A percentile compares a stretch with the other conserved stretches of the same genome.
These are phyloP conservation scores for Gorsachius magnificus DNA, from an alignment of 2,797 vertebrate genomes.

Conservation along the genomic window DNA sequence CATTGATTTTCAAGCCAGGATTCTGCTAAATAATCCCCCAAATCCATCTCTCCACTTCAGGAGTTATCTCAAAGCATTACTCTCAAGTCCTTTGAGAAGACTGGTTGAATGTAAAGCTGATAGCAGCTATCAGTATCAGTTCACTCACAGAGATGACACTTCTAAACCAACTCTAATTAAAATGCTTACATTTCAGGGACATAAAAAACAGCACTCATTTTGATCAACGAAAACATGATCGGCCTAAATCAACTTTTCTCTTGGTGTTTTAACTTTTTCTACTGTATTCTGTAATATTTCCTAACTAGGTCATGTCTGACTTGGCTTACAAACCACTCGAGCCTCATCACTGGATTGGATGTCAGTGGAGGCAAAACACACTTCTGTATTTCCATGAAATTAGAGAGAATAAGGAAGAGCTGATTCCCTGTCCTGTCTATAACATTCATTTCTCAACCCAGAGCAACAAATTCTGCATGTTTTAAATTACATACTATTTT, in stretches of 20 bases:
- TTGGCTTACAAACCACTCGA: neutral
- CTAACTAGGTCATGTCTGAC: neutral
- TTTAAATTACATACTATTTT: rapidly evolving
- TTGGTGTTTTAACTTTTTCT: neutral
- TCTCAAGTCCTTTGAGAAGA: neutral
- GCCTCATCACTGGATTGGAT: neutral
- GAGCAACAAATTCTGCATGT: neutral
- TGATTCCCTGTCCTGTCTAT: neutral
- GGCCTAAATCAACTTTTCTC: neutral
- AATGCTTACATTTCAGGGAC: neutral
- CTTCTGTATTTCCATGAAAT: neutral
- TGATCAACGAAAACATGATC: neutral
- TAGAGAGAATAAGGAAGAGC: neutral
- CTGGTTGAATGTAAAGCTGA: neutral
- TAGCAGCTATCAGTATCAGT: neutral
- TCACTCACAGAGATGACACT: neutral
- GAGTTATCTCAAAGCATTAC: neutral
- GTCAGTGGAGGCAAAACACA: neutral
- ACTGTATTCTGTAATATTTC: neutral
- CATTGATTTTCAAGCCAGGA: neutral
- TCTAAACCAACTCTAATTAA: neutral
- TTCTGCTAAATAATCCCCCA: neutral
- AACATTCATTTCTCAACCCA: neutral
- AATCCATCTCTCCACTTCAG: neutral
- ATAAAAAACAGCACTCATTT: neutral